These are phyloP conservation scores for Uria lomvia DNA, from an alignment of 2,113 vertebrate genomes.

Conservation along the genomic window DNA sequence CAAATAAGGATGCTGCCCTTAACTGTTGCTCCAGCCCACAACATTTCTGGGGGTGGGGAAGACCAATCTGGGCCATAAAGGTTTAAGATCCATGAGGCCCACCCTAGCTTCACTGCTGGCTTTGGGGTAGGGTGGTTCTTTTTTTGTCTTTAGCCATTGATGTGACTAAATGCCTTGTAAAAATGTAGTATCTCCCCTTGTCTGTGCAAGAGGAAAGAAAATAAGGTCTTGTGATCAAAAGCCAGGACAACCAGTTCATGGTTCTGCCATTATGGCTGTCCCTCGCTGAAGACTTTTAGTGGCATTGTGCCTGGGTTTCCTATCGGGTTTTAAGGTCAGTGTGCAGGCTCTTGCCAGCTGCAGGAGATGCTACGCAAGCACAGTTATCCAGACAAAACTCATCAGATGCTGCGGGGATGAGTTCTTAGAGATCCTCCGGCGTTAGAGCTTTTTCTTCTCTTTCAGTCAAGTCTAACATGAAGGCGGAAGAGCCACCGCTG, in stretches of 20 bases:
- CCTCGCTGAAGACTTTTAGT: rapidly evolving
- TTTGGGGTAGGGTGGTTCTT: background rate
- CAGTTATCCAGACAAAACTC: background rate
- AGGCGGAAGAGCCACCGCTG: background rate
- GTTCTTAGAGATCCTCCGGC: background rate
- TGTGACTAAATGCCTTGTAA: background rate
- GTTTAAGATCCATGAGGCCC: background rate
- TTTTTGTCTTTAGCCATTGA: background rate
- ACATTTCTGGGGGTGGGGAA: background rate
- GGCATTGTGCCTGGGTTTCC: background rate
- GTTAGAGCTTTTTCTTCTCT: background rate
- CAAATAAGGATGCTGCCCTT: background rate
- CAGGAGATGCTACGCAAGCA: background rate
- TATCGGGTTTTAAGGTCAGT: rapidly evolving
- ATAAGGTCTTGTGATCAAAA: background rate
- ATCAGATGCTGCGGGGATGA: background rate
- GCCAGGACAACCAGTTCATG: background rate
- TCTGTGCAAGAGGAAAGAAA: background rate
- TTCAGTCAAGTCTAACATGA: background rate
- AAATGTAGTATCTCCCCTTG: background rate
- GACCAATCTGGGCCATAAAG: background rate
- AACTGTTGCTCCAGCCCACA: background rate
- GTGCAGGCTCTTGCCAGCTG: background rate
- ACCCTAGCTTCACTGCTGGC: background rate
- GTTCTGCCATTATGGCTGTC: rapidly evolving